Percentiles rank a stretch among this genome's conserved stretches.
phyloP scores from a whole-genome alignment of 2,888 invertebrate species.

The Cancer borealis region DNA sequence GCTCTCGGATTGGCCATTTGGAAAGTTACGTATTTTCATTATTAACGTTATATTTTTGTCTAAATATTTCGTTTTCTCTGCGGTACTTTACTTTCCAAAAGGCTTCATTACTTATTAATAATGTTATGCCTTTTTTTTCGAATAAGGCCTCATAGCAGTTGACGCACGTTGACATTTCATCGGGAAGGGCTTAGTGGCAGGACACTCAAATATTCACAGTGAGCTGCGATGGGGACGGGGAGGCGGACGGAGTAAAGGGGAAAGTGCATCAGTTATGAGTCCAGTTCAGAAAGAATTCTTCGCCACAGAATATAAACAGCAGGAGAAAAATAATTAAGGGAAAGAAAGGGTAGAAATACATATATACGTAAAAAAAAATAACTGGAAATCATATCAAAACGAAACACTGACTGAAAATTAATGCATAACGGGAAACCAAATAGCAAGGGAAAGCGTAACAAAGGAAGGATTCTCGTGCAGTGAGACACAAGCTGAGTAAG shows the following conservation, averaged over 20 bases:
- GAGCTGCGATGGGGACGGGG: conserved; percentile 15
- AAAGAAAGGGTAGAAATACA: background rate
- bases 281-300: background rate
- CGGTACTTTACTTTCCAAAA: background rate
- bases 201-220: conserved; percentile 29
- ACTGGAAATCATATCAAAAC: background rate
- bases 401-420: background rate
- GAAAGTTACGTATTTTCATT: background rate
- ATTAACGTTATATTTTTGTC: background rate
- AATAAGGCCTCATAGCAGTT: background rate
- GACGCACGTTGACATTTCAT: conserved; percentile 13
- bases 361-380: background rate
- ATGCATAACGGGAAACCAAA: background rate
- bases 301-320: background rate
- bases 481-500: background rate
- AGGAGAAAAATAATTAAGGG: background rate
- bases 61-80: background rate
- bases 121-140: background rate
- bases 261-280: conserved; percentile 5
- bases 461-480: conserved; percentile 5
- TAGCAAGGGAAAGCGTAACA: background rate
- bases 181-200: conserved; percentile 4
- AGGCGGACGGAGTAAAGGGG: background rate
- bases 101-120: background rate
- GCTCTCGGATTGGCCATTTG: background rate